Evolutionary conservation across 2,113 vertebrate genomes (phyloP), one percentile per base, ranked within the genome.

Genomic region (Hyla sarda): DNA sequence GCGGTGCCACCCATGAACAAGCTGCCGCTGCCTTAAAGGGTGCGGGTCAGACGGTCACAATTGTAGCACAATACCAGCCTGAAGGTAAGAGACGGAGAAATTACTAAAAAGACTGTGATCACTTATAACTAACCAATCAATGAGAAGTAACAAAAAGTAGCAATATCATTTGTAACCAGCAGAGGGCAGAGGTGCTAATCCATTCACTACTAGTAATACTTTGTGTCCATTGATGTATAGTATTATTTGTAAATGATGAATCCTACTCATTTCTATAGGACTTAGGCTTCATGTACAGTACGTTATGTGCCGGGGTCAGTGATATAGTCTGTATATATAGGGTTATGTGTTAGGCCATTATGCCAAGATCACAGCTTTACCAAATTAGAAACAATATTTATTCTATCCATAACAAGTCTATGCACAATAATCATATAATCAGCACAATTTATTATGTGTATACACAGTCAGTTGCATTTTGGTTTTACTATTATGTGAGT

Each of bases 61-160:
- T 99, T 88, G 91, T 98, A 90, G 97, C 97, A 91, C 98, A 98
- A 90, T 99, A 98, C 90, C 95, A 97, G 89, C 98, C 98, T 0
- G 97, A 99, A 93, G 98, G 98, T 99, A 92, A 96, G 96, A 92
- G 65, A 58, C 2, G 41, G 34, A 19, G 45, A 12, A 50, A 6
- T n/a, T n/a, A n/a, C n/a, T n/a, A n/a, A n/a, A n/a, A n/a, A n/a
- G n/a, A n/a, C 41, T 41, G 41, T 41, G 3, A 41, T 41, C 41
- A 41, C 41, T 41, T 41, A n/a, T n/a, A n/a, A n/a, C n/a, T n/a
- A n/a, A n/a, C n/a, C n/a, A n/a, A n/a, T n/a, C n/a, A n/a, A n/a
- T n/a, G n/a, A n/a, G n/a, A 5, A 41, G 41, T 41, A 41, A 41
- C 41, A 41, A 41, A 58, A 58, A 58, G 23, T 7, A 19, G 65